Base-by-base conservation (phyloP, 2,888 invertebrate species). In the Portevinia maculata region DNA sequence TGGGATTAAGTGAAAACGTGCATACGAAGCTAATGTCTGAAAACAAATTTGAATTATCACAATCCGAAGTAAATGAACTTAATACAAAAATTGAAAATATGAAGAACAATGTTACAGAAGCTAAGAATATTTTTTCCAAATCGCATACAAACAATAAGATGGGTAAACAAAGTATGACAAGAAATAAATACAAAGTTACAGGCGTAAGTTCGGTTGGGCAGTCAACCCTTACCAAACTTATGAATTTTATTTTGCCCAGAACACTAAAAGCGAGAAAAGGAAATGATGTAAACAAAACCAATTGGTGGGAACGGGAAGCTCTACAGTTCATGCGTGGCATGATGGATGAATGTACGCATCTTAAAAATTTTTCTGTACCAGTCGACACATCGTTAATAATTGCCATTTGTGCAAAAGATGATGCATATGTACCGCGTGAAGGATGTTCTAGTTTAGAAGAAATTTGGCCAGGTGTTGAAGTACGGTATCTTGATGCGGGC, bases 281-380 rank as follows among this genome's bases (percentile, higher is more conserved):
- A 84, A 92, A 93, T 88, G 92, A 93, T 86, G 92, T 92, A 86
- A 91, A 90, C 62, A 93, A 93, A 88, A 93, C 93, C 65, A 94
- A 95, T 86, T 94, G 93, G 93, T 93, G 94, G 85, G 94, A 95
- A 89, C 93, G 93, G 86, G 96, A 97, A 90, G 96, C 97, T 0
- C 87, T 97, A 65, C 96, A 96, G 91, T 98, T 99, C 88, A 99
- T 99, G 99, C 92, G 96, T 55, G 98, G 98, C 0, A 94, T 99
- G 86, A 99, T 99, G 99, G 99, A 99, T 88, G 98, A 99, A 90
- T 99, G 98, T 89, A 99, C 99, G 0, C 98, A 99, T 91, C 92
- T 99, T 41, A 96, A 94, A 85, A 98, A 99, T 91, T 99, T 98
- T 88, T 95, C 97, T 1, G 92, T 94, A 13, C 96, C 96, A 0